Evolutionary conservation across 2,888 invertebrate genomes (phyloP), one percentile per base, ranked within the genome.

Genomic region (Dysmachus trigonus): DNA sequence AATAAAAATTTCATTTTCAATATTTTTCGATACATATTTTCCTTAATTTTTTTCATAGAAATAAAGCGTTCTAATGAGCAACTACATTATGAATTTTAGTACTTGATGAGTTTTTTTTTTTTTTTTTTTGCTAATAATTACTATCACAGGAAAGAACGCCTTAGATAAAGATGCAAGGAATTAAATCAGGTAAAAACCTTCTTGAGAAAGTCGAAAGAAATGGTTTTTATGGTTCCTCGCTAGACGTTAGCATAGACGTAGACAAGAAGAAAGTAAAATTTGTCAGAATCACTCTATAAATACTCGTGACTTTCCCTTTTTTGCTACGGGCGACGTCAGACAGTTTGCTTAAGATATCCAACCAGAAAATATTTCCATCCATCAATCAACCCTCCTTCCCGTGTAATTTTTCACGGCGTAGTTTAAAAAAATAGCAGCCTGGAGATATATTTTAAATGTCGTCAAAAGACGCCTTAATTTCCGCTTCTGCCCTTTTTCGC

Each of bases 321-420:
- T 13, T 41, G 35, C 13, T 38, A 7, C 7, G 10, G 18, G 27
- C 41, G 33, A 41, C 22, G 22, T 22, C 35, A 77, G 77, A 6
- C 35, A 72, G 31, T 30, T 1, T 31, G 30, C 38, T 77, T 18
- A 35, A 38, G 38, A 38, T 77, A 77, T 77, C 77, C 35, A 41
- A 77, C 18, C 77, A 77, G 22, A 30, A 77, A 77, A 77, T 77
- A 38, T 77, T 77, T 77, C 35, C n/a, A 30, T 38, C 77, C 41
- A 77, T 77, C 77, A 38, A 41, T 77, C 77, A n/a, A 77, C 35
- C 47, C 38, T 15, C 74, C 2, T 47, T 47, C 27, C 41, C 15
- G 10, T 18, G 8, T 77, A 77, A 77, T 77, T 77, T 77, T 38
- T 38, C 38, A 35, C 18, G 41, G 18, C 38, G 47, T 7, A 33